Conservation (phyloP, 1,140 invertebrate species). For the Zaprionus lachaisei region DNA sequence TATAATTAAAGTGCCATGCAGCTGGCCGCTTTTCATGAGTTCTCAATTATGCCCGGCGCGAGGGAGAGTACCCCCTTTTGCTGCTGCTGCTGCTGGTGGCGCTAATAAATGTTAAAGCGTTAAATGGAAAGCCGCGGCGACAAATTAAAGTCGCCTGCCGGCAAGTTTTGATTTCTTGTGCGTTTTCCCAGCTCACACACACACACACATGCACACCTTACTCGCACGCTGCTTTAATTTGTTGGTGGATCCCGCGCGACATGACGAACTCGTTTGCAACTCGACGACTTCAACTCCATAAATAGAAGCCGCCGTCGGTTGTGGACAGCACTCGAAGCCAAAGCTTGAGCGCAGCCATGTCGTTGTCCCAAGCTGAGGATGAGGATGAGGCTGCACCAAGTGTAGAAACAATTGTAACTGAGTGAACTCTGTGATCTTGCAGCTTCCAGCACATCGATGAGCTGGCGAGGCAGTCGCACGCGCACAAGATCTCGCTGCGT, state of each 20-base stretch:
- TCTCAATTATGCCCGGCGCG: constrained; percentile 54
- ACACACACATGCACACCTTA: constrained; percentile 6
- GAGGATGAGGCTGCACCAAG: constrained; percentile 3
- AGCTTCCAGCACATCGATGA: constrained; percentile 81
- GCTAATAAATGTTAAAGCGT: constrained; percentile 52
- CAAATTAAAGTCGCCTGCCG: constrained; percentile 54
- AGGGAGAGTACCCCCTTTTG: constrained; percentile 22
- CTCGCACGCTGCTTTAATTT: constrained; percentile 53
- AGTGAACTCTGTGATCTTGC: constrained; percentile 13
- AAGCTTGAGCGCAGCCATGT: constrained; percentile 67
- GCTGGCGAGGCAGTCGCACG: constrained; percentile 76
- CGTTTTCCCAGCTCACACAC: constrained; percentile 55
- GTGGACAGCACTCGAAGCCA: constrained; percentile 59
- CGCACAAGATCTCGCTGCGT: constrained; percentile 76
- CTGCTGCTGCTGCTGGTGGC: constrained; percentile 4
- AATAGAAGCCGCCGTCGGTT: constrained; percentile 61
- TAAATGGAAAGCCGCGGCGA: constrained; percentile 71
- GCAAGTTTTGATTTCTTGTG: constrained; percentile 54
- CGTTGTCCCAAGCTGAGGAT: constrained; percentile 33
- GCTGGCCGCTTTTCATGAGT: constrained; percentile 48
- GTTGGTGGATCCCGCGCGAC: constrained; percentile 57
- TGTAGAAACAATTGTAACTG: neutral
- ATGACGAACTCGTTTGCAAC: constrained; percentile 62
- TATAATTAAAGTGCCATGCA: constrained; percentile 6
- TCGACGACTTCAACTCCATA: constrained; percentile 33